Evolutionary conservation across 2,113 vertebrate genomes (phyloP).

Genomic region (Rutilus rutilus): DNA sequence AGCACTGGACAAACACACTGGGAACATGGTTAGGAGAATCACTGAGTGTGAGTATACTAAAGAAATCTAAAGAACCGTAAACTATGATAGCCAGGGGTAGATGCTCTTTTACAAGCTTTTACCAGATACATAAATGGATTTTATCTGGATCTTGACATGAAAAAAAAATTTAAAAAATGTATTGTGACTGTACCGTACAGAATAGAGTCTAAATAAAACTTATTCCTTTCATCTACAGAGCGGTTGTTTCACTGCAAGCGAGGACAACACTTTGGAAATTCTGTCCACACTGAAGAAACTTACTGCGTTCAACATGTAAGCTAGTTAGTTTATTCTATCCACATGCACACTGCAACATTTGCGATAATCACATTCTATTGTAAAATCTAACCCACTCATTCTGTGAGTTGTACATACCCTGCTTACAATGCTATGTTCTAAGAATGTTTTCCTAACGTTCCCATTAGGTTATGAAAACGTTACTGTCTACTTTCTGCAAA

Average conservation of each 20-base stretch:
- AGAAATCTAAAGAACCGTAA: background rate
- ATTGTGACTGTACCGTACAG: background rate
- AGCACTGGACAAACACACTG: conserved; percentile 77
- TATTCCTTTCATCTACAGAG: no score
- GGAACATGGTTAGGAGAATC: conserved; percentile 68
- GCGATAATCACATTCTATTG: background rate
- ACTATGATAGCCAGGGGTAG: background rate
- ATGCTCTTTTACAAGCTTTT: background rate
- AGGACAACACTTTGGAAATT: conserved; percentile 68
- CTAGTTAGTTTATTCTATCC: background rate
- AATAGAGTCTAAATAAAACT: no score
- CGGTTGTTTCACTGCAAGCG: conserved; percentile 68
- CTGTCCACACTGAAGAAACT: conserved; percentile 79
- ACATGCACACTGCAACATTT: background rate
- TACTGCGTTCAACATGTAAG: conserved; percentile 87
- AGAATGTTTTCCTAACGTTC: background rate
- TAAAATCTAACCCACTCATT: background rate
- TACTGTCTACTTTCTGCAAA: background rate
- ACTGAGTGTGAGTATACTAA: conserved; percentile 68
- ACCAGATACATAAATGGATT: background rate
- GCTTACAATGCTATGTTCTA: background rate
- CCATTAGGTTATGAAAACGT: background rate
- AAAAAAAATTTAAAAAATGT: no score
- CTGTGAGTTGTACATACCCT: background rate
- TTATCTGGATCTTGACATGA: background rate